These are phyloP conservation scores for Chelonus formosanus DNA, from an alignment of 2,888 invertebrate genomes.

Conservation along the genomic window DNA sequence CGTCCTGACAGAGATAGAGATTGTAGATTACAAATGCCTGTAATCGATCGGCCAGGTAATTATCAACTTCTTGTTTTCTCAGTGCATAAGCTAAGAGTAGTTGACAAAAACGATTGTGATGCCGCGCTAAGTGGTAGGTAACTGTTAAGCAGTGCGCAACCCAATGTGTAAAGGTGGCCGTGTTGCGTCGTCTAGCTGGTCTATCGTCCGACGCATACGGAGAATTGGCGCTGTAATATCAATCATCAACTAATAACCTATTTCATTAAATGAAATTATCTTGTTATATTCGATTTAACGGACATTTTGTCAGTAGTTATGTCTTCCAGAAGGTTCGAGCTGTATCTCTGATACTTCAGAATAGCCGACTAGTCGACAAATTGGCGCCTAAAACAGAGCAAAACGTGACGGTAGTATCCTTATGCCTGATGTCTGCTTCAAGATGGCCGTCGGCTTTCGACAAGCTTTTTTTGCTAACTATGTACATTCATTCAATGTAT, in stretches of 20 bases:
- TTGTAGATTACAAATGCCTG: constrained; percentile 29
- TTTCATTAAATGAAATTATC: no score
- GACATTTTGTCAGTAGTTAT: no score
- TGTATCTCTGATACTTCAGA: background rate
- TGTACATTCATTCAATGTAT: background rate
- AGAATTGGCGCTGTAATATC: background rate
- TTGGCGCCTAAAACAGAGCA: constrained; percentile 21
- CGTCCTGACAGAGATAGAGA: constrained; percentile 18
- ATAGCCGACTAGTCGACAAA: background rate
- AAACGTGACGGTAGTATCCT: constrained; percentile 6
- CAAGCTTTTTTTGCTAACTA: constrained; percentile 2
- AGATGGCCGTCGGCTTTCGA: constrained; percentile 31
- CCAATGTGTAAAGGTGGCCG: background rate
- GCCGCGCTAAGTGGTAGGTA: background rate
- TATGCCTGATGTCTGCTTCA: constrained; percentile 16
- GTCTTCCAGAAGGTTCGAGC: constrained; percentile 2
- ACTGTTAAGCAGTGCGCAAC: constrained; percentile 14
- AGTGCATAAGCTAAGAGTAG: constrained; percentile 2
- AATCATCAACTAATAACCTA: background rate
- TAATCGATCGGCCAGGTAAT: constrained; percentile 22
- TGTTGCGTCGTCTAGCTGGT: background rate
- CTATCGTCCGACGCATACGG: constrained; percentile 7
- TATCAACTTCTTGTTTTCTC: constrained; percentile 12
- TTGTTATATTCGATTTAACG: no score
- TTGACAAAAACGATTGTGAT: constrained; percentile 11